Evolutionary conservation across 1,140 invertebrate genomes (phyloP).

Genomic region (Drosophila arawakana): DNA sequence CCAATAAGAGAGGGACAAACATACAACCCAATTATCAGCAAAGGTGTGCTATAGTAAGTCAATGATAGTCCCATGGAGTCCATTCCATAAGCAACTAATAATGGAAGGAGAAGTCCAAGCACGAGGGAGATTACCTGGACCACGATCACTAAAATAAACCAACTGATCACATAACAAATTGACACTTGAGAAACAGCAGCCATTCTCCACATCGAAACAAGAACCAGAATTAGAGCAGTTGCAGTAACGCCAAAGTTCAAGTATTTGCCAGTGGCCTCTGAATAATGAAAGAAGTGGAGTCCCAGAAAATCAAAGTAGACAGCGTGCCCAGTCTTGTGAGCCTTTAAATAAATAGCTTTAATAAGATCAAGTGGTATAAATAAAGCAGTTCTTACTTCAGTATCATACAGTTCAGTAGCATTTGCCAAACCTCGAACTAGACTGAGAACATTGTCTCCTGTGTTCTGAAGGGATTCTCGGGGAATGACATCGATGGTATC

Average conservation of each 20-base stretch:
- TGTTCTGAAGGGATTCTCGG: conserved; percentile 91
- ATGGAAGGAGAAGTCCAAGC: conserved; percentile 85
- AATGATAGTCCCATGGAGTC: conserved; percentile 85
- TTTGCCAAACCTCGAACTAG: conserved; percentile 87
- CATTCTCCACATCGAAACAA: conserved; percentile 73
- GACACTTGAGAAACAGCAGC: conserved; percentile 38
- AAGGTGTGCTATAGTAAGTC: conserved; percentile 89
- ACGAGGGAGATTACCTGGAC: conserved; percentile 59
- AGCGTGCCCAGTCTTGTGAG: conserved; percentile 85
- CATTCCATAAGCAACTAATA: conserved; percentile 85
- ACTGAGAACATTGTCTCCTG: conserved; percentile 91
- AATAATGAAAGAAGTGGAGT: conserved; percentile 88
- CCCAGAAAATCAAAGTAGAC: conserved; percentile 93
- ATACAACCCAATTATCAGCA: conserved; percentile 87
- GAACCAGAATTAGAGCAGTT: conserved; percentile 88
- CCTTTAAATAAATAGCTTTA: background rate
- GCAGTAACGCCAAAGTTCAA: conserved; percentile 87
- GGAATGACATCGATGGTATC: conserved; percentile 92
- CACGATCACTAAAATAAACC: conserved; percentile 52
- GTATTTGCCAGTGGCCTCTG: conserved; percentile 85
- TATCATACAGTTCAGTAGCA: conserved; percentile 86
- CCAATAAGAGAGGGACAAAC: conserved; percentile 85
- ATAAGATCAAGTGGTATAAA: no score
- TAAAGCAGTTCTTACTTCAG: conserved; percentile 39
- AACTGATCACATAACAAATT: conserved; percentile 39